A percentile compares a stretch with the other conserved stretches of the same genome.
Evolutionary conservation across 2,888 invertebrate species (phyloP).

Genomic region (Notocelia uddmanniana): DNA sequence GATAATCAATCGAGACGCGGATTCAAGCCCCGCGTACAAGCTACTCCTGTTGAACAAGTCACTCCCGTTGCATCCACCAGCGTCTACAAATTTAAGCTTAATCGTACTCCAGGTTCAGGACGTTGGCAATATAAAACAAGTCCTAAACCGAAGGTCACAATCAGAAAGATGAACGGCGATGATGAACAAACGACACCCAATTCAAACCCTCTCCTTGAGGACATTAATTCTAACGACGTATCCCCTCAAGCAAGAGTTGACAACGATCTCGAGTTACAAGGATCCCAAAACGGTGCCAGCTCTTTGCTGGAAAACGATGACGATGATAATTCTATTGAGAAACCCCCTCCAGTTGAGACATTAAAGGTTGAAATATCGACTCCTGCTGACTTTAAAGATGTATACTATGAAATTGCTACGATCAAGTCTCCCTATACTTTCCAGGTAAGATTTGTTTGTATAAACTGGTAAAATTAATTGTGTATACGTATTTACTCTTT

Average conservation of each 20-base stretch:
- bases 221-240: conserved; percentile 81
- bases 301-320: conserved; percentile 86
- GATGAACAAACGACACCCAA: conserved; percentile 82
- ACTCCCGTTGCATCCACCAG: conserved; percentile 84
- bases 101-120: conserved; percentile 93
- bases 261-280: conserved; percentile 90
- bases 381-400: conserved; percentile 93
- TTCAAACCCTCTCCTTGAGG: conserved; percentile 75
- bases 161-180: conserved; percentile 88
- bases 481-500: background rate
- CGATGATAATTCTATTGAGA: conserved; percentile 88
- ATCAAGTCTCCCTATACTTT: conserved; percentile 96
- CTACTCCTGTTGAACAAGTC: conserved; percentile 83
- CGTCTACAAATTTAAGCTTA: conserved; percentile 92
- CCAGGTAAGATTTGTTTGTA: conserved; percentile 87
- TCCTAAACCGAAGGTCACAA: conserved; percentile 93
- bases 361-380: conserved; percentile 95
- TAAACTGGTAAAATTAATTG: background rate
- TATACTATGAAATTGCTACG: conserved; percentile 95
- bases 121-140: conserved; percentile 97
- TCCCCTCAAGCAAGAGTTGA: conserved; percentile 85
- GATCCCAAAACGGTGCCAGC: conserved; percentile 88
- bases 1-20: conserved; percentile 85
- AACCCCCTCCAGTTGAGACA: conserved; percentile 90
- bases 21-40: conserved; percentile 89